phyloP scores from a whole-genome alignment of 1,140 invertebrate species.

The Delia radicum region DNA sequence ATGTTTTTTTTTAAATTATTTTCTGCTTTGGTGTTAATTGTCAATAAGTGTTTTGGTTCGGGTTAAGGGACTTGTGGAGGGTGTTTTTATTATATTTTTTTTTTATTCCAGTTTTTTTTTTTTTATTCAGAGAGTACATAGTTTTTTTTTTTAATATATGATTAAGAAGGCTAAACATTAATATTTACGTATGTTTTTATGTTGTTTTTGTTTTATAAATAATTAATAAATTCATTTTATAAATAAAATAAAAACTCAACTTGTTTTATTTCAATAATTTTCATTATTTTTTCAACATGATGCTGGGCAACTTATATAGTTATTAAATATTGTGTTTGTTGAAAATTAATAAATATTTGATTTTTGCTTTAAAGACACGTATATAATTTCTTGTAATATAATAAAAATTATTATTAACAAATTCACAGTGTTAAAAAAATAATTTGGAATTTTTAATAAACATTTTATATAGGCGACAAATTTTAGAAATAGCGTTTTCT shows the following conservation, averaged over 20 bases:
- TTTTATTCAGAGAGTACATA: conserved; percentile 1
- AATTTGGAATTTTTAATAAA: too few relatives aligned
- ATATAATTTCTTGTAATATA: not conserved
- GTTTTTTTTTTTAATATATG: not conserved
- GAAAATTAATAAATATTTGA: not conserved
- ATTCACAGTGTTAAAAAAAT: not conserved
- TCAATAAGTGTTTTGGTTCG: conserved; percentile 8
- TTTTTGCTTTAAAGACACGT: conserved; percentile 21
- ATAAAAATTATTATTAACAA: not conserved
- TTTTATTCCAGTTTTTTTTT: not conserved
- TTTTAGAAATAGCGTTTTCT: too few relatives aligned
- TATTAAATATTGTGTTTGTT: not conserved
- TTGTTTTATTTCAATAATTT: not conserved
- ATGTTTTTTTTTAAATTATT: not conserved
- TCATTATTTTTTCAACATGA: not conserved
- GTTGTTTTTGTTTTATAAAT: not conserved
- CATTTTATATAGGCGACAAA: too few relatives aligned
- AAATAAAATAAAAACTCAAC: conserved; percentile 12
- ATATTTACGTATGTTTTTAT: not conserved
- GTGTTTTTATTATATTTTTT: not conserved
- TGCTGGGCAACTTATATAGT: not conserved
- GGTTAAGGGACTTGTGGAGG: too few relatives aligned
- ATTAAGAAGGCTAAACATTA: conserved; percentile 23
- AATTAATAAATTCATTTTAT: conserved; percentile 15
- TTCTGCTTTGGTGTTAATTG: not conserved